Evolutionary conservation across 1,140 invertebrate genomes (phyloP).

Genomic region (Globodera rostochiensis): DNA sequence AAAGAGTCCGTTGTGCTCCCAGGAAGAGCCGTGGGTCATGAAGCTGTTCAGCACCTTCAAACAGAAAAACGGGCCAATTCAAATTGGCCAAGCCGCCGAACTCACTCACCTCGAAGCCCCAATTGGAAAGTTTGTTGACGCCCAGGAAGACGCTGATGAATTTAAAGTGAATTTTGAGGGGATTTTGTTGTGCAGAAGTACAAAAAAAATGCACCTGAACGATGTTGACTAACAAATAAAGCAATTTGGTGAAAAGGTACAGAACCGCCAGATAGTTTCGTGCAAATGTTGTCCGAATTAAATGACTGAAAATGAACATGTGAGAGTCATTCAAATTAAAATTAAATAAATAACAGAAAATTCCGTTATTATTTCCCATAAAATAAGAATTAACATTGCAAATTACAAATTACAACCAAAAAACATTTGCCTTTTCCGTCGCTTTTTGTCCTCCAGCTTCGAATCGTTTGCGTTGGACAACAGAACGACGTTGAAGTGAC

Average conservation of each 20-base stretch:
- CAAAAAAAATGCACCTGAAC: background rate
- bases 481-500: too few relatives aligned
- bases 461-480: too few relatives aligned
- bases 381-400: too few relatives aligned
- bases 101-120: conserved; percentile 15
- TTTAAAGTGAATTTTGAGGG: conserved; percentile 4
- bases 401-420: too few relatives aligned
- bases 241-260: background rate
- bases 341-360: too few relatives aligned
- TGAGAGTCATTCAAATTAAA: too few relatives aligned
- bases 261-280: background rate
- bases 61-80: background rate
- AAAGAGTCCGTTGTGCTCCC: conserved; percentile 24
- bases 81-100: background rate
- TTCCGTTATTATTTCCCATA: too few relatives aligned
- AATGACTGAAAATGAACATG: background rate
- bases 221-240: background rate
- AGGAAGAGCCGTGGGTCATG: conserved; percentile 13
- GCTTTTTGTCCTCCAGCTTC: too few relatives aligned
- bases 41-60: conserved; percentile 19
- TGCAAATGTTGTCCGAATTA: background rate
- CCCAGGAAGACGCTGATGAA: conserved; percentile 26
- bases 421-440: too few relatives aligned
- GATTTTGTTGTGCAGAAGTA: background rate
- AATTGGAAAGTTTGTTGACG: conserved; percentile 3